phyloP scores from a whole-genome alignment of 2,797 vertebrate genomes.

The Tympanoctomys barrerae region DNA sequence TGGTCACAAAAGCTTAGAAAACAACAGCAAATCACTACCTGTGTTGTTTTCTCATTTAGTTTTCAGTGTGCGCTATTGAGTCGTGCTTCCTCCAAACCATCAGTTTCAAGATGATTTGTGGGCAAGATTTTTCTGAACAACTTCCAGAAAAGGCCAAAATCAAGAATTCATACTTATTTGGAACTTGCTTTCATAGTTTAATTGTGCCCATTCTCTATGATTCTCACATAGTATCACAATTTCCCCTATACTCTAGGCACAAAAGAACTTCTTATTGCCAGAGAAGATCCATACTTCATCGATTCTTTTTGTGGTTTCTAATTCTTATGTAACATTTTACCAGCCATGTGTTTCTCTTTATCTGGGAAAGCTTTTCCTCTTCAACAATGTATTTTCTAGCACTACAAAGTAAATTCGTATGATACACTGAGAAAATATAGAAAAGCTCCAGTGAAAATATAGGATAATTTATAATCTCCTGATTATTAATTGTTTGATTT shows the following conservation, averaged over 20 bases:
- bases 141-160: constrained; percentile 8
- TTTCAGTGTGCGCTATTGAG: not conserved
- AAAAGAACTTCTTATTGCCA: not conserved
- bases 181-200: not conserved
- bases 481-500: not conserved
- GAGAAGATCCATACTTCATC: not conserved
- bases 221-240: not conserved
- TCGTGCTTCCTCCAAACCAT: not conserved
- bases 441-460: not conserved
- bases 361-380: constrained; percentile 5
- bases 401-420: constrained; percentile 31
- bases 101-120: not conserved
- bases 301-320: constrained; percentile 6
- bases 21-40: not conserved
- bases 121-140: constrained; percentile 3
- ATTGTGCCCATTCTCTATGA: not conserved
- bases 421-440: constrained; percentile 5
- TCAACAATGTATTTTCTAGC: not conserved
- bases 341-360: constrained; percentile 8
- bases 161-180: constrained; percentile 9
- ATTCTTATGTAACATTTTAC: constrained; percentile 53
- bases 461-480: not conserved
- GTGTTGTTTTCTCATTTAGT: not conserved
- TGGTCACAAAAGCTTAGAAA: not conserved
- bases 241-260: not conserved